phyloP scores from a whole-genome alignment of 2,888 invertebrate genomes.

The Siphlonurus alternatus region DNA sequence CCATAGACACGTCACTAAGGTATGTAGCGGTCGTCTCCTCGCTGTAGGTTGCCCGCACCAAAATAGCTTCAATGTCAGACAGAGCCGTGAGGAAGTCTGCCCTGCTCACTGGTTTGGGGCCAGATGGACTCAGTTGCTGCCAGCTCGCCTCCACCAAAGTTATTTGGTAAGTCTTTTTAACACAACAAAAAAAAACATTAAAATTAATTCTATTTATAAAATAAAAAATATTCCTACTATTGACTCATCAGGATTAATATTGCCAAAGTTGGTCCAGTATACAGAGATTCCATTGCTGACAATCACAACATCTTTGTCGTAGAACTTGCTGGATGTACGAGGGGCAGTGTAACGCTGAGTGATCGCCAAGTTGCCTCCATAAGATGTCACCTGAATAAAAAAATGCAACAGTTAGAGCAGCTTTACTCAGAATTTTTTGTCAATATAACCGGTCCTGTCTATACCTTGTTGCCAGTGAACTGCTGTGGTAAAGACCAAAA shows the following conservation, averaged over 20 bases:
- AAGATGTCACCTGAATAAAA: conserved; percentile 56
- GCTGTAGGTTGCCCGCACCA: conserved; percentile 64
- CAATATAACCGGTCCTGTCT: too few species aligned
- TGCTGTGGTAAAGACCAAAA: conserved; percentile 61
- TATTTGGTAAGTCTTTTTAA: conserved; percentile 45
- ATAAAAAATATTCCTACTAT: too few species aligned
- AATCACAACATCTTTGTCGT: conserved; percentile 68
- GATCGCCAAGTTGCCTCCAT: conserved; percentile 66
- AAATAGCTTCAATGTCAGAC: conserved; percentile 61
- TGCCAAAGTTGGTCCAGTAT: conserved; percentile 50
- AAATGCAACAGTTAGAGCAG: too few species aligned
- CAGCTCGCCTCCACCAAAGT: conserved; percentile 46
- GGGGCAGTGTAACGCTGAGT: conserved; percentile 49
- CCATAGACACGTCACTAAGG: conserved; percentile 73
- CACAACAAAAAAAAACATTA: too few species aligned
- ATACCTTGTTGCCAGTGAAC: conserved; percentile 39
- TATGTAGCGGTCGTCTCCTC: conserved; percentile 43
- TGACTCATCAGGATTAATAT: conserved; percentile 35
- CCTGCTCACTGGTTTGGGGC: conserved; percentile 45
- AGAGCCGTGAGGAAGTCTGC: conserved; percentile 72
- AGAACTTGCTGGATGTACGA: conserved; percentile 32
- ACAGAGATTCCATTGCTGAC: conserved; percentile 60
- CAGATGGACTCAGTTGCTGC: conserved; percentile 36
- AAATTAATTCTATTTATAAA: too few species aligned
- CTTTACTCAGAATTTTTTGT: too few species aligned